Evolutionary conservation across 2,888 invertebrate species (phyloP).

Genomic region (Eupithecia tripunctaria): DNA sequence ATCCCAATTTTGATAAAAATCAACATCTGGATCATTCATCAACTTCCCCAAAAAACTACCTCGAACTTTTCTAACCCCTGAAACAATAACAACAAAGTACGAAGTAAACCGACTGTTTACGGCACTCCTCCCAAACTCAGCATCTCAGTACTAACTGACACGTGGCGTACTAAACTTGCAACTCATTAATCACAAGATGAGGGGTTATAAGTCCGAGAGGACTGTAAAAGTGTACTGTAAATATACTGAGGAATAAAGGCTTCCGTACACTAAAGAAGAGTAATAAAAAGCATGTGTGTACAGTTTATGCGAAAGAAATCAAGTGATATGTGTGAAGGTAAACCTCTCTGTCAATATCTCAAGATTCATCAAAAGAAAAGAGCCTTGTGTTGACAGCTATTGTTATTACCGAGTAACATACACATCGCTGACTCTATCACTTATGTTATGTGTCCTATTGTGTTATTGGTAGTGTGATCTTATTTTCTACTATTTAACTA

Average conservation of each 20-base stretch:
- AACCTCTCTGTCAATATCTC: background rate
- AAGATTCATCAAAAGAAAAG: background rate
- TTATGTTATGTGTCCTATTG: background rate
- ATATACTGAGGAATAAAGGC: conserved; percentile 34
- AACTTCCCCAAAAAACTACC: conserved; percentile 32
- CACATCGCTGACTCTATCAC: background rate
- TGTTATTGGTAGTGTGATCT: background rate
- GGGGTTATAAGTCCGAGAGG: conserved; percentile 56
- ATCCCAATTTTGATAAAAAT: conserved; percentile 8
- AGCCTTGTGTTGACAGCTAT: background rate
- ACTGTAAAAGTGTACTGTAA: conserved; percentile 58
- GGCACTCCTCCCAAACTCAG: conserved; percentile 52
- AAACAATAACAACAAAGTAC: conserved; percentile 48
- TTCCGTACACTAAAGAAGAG: background rate
- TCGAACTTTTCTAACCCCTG: conserved; percentile 31
- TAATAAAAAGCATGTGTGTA: background rate
- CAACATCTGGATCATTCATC: conserved; percentile 28
- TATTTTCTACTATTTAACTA: background rate
- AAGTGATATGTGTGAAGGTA: background rate
- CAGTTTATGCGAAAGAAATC: background rate
- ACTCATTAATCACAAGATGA: conserved; percentile 77
- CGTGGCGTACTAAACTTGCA: conserved; percentile 69
- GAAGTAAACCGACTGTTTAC: conserved; percentile 60
- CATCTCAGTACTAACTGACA: conserved; percentile 65
- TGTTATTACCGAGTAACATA: background rate